Conservation (phyloP, 1,140 invertebrate species). For the Drosophila auraria region DNA sequence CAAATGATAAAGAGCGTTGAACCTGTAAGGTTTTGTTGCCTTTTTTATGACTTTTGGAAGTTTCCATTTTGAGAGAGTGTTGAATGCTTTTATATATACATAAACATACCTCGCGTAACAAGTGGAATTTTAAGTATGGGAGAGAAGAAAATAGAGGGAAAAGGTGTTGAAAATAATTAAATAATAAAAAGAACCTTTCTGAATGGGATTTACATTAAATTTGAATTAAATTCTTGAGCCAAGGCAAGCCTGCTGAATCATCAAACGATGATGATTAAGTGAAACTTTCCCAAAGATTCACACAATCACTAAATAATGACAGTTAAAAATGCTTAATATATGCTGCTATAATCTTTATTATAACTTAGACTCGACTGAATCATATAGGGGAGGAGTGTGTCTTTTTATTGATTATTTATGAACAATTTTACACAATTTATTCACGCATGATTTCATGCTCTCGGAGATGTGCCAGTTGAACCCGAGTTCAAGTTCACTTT, state of each 20-base stretch:
- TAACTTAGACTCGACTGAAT: constrained; percentile 2
- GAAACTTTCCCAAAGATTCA: not conserved
- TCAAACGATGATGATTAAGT: constrained; percentile 25
- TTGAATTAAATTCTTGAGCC: constrained; percentile 13
- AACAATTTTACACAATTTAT: constrained; percentile 56
- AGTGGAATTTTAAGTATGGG: constrained; percentile 62
- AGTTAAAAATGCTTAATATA: not conserved
- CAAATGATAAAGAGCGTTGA: constrained; percentile 50
- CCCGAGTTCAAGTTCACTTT: constrained; percentile 70
- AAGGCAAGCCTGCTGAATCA: constrained; percentile 38
- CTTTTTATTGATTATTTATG: constrained; percentile 58
- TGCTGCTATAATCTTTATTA: constrained; percentile 6
- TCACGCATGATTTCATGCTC: constrained; percentile 43
- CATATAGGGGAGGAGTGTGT: not conserved
- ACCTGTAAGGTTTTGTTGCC: constrained; percentile 45
- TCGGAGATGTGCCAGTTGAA: constrained; percentile 44
- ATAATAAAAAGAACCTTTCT: constrained; percentile 34
- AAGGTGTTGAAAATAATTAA: constrained; percentile 44
- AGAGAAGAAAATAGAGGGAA: constrained; percentile 24
- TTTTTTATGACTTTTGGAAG: constrained; percentile 52
- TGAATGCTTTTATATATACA: constrained; percentile 50
- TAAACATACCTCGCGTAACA: constrained; percentile 49
- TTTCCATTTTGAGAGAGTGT: constrained; percentile 48
- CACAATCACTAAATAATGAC: not conserved
- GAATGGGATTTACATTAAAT: constrained; percentile 30